phyloP scores from a whole-genome alignment of 2,797 vertebrate genomes.

The Setipinna tenuifilis region DNA sequence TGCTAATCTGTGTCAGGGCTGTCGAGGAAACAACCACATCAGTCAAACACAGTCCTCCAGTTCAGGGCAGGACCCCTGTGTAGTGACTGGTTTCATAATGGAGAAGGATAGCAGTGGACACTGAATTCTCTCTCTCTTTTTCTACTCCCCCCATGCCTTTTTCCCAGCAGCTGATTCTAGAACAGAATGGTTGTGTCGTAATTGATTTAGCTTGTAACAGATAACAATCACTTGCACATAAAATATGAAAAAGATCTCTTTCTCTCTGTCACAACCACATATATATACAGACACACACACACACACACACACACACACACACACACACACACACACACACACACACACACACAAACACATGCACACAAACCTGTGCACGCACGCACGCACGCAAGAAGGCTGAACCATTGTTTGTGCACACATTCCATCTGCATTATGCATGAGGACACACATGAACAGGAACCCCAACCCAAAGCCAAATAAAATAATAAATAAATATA shows the following conservation, averaged over 20 bases:
- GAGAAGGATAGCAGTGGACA: no score
- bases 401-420: background rate
- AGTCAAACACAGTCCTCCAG: background rate
- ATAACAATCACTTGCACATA: no score
- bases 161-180: no score
- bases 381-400: background rate
- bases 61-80: background rate
- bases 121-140: no score
- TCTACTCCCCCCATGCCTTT: no score
- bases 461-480: background rate
- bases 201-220: no score
- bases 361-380: background rate
- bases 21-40: background rate
- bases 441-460: background rate
- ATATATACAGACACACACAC: no score
- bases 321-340: background rate
- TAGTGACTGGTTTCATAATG: background rate
- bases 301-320: background rate
- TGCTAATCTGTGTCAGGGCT: background rate
- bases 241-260: no score
- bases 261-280: no score
- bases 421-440: background rate
- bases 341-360: background rate
- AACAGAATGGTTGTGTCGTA: no score
- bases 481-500: conserved; percentile 3